Evolutionary conservation across 2,888 invertebrate genomes (phyloP), one percentile per base, ranked within the genome.

Genomic region (Amphipyra berbera): DNA sequence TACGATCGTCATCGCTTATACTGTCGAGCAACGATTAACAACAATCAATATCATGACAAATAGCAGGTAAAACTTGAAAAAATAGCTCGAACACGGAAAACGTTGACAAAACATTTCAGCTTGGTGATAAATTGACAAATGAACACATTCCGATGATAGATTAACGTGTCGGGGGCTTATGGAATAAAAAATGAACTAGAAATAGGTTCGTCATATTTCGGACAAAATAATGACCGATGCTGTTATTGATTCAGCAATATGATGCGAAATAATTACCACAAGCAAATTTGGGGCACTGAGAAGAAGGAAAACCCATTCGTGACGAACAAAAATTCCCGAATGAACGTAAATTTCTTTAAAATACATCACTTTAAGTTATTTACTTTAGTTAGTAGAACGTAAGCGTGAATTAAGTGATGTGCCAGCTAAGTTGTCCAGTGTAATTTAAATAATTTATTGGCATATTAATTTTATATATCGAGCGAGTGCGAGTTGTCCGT

Each of bases 251-350:
- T 6, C 35, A 42, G 13, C 2, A 42, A 7, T 44, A 44, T 42
- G n/a, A 12, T 27, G 21, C 6, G n/a, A 44, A 68, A 9, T 57
- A 40, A 46, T n/a, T 38, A 40, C 9, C 6, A 3, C 35, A 13
- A 37, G 21, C 30, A 35, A 44, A 61, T 68, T 0, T 30, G 40
- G 62, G 46, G 14, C 45, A 50, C 7, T 33, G 38, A 10, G 46
- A 44, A 13, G 9, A 15, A 0, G 37, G 14, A 70, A 71, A 74
- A 64, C 64, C 75, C 75, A 59, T 21, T 60, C 33, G 52, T 75
- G 72, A 70, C 59, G 6, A 74, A 69, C 42, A 10, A 14, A 2
- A 56, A 46, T 67, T 54, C 48, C 21, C 21, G 45, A 54, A 47
- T 33, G 10, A 2, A n/a, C 9, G 30, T 38, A 5, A 49, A 41